Percentiles rank a stretch among this genome's conserved stretches.
Conservation (phyloP, 2,113 vertebrate genomes). For the Nothocercus nigrocapillus region DNA sequence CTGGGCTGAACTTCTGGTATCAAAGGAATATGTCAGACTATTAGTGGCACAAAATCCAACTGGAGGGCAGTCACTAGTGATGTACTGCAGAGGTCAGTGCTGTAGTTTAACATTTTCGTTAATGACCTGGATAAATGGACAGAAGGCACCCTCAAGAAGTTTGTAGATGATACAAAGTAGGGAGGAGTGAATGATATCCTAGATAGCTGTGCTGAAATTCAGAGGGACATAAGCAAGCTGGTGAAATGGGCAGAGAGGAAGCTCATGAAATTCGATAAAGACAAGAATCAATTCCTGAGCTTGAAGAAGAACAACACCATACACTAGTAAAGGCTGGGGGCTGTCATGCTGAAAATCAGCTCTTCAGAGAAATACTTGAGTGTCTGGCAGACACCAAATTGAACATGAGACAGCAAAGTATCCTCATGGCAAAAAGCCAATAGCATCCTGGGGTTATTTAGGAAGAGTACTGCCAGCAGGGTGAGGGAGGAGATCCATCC, state of each 20-base stretch:
- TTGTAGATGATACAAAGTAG: neutral
- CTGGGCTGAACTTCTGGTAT: neutral
- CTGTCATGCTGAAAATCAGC: fast-evolving
- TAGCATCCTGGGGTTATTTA: neutral
- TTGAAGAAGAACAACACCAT: neutral
- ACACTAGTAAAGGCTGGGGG: neutral
- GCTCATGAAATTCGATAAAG: neutral
- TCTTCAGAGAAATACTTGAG: neutral
- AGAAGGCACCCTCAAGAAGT: neutral
- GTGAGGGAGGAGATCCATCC: neutral
- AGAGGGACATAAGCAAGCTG: neutral
- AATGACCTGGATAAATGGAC: neutral
- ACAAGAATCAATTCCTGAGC: neutral
- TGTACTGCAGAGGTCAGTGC: neutral
- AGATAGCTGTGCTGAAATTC: neutral
- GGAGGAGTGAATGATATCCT: neutral
- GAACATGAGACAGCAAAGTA: neutral
- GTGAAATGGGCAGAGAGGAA: neutral
- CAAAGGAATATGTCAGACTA: too few species aligned
- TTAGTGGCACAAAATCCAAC: neutral
- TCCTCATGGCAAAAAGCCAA: neutral
- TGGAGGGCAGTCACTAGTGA: too few species aligned
- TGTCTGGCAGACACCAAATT: neutral
- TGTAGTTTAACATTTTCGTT: neutral
- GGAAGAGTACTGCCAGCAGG: neutral